Percentiles rank a stretch among this genome's conserved stretches.
Conservation (phyloP, 1,140 invertebrate species). For the Vanessa atalanta region DNA sequence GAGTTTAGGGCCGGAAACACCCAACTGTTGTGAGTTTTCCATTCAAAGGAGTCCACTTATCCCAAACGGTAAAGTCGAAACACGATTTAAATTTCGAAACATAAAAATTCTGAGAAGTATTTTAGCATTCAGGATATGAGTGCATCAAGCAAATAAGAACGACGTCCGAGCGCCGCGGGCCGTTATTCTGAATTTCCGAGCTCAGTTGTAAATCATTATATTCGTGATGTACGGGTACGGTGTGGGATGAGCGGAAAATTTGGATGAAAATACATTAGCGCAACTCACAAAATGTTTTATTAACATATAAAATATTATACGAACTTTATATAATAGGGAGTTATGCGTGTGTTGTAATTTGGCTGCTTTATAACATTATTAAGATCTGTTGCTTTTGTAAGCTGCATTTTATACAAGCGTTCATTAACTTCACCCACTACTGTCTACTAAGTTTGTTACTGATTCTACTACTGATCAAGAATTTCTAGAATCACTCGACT, state of each 20-base stretch:
- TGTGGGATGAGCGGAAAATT: constrained; percentile 21
- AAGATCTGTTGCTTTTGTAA: background rate
- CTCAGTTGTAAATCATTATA: constrained; percentile 30
- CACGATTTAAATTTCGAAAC: constrained; percentile 15
- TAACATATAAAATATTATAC: background rate
- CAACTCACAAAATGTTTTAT: constrained; percentile 13
- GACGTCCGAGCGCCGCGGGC: constrained; percentile 22
- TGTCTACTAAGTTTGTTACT: too few relatives aligned
- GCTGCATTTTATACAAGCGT: too few relatives aligned
- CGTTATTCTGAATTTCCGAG: constrained; percentile 29
- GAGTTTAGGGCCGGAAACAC: constrained; percentile 25
- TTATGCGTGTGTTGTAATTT: background rate
- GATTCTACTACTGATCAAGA: too few relatives aligned
- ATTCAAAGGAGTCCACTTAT: constrained; percentile 20
- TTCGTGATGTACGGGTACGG: constrained; percentile 24
- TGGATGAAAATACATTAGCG: constrained; percentile 17
- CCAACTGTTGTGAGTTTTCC: constrained; percentile 23
- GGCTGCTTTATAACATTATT: background rate
- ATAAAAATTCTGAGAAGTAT: constrained; percentile 38
- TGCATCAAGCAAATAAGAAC: constrained; percentile 44
- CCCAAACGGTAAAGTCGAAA: background rate
- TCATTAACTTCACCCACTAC: too few relatives aligned
- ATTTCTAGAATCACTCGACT: too few relatives aligned
- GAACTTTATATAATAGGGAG: background rate
- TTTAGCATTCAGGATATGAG: constrained; percentile 39